These are phyloP conservation scores for Galbula dea DNA, from an alignment of 2,113 vertebrate species.

Conservation along the genomic window DNA sequence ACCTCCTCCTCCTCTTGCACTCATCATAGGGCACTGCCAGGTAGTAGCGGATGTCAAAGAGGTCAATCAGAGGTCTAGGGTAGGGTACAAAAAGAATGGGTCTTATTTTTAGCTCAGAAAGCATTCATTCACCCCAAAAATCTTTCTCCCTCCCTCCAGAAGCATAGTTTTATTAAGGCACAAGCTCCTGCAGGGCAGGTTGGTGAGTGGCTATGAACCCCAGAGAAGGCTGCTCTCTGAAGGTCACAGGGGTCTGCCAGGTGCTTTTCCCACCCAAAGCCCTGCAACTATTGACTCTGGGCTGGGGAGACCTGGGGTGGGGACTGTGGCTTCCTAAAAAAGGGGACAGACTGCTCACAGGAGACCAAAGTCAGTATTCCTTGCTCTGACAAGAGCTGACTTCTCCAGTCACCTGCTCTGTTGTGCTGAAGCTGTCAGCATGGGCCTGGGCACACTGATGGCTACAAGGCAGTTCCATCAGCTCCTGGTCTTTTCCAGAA, in stretches of 20 bases:
- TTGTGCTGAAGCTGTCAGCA: not conserved
- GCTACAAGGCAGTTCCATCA: not conserved
- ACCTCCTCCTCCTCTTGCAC: conserved; percentile 94
- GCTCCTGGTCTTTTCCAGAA: not conserved
- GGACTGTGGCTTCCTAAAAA: no score
- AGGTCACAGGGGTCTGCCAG: not conserved
- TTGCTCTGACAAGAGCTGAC: no score
- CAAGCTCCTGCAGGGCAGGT: rapidly evolving
- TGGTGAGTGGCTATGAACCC: not conserved
- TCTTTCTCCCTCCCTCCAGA: not conserved
- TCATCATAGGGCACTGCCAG: conserved; percentile 90
- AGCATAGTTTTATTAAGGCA: not conserved
- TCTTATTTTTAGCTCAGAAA: no score
- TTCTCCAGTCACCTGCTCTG: rapidly evolving
- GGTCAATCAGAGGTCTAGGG: conserved; percentile 85
- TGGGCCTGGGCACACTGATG: rapidly evolving
- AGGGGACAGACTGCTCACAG: not conserved
- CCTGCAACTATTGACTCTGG: not conserved
- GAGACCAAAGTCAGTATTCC: rapidly evolving
- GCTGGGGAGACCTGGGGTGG: not conserved
- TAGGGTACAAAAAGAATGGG: not conserved
- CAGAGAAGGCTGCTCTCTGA: no score
- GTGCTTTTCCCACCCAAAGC: not conserved
- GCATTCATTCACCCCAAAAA: not conserved
- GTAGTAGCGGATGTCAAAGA: conserved; percentile 86